Evolutionary conservation across 2,797 vertebrate genomes (phyloP).

Genomic region (Sphenodon punctatus): DNA sequence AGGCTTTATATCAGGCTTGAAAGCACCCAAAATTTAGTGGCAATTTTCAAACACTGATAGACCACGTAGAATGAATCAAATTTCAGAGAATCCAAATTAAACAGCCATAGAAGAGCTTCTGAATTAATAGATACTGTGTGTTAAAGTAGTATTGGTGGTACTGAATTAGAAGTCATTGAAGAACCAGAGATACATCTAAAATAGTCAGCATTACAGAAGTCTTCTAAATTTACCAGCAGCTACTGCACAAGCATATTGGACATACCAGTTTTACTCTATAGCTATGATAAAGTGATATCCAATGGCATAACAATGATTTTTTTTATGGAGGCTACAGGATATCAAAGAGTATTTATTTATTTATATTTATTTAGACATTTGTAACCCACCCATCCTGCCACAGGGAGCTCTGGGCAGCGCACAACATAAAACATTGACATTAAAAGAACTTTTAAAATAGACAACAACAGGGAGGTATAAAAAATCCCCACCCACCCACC

Average conservation of each 20-base stretch:
- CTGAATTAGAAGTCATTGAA: background rate
- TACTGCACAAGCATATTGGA: background rate
- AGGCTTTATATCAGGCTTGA: background rate
- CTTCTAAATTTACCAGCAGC: background rate
- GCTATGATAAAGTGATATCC: background rate
- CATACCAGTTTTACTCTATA: background rate
- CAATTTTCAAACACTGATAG: background rate
- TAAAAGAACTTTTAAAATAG: too few species aligned
- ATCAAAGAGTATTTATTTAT: too few species aligned
- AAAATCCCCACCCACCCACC: too few species aligned
- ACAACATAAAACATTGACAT: too few species aligned
- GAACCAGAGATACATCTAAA: background rate
- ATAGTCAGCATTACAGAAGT: background rate
- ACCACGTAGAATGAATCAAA: background rate
- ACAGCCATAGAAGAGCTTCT: background rate
- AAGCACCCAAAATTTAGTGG: background rate
- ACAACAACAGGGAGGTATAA: too few species aligned
- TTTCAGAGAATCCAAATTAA: background rate
- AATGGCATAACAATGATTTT: too few species aligned
- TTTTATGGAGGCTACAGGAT: too few species aligned
- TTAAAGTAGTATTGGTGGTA: background rate
- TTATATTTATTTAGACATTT: too few species aligned
- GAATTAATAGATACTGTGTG: background rate
- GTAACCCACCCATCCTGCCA: too few species aligned
- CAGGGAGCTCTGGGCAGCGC: too few species aligned